Base-by-base conservation (phyloP, 2,888 invertebrate genomes). In the Eilema griseolum region DNA sequence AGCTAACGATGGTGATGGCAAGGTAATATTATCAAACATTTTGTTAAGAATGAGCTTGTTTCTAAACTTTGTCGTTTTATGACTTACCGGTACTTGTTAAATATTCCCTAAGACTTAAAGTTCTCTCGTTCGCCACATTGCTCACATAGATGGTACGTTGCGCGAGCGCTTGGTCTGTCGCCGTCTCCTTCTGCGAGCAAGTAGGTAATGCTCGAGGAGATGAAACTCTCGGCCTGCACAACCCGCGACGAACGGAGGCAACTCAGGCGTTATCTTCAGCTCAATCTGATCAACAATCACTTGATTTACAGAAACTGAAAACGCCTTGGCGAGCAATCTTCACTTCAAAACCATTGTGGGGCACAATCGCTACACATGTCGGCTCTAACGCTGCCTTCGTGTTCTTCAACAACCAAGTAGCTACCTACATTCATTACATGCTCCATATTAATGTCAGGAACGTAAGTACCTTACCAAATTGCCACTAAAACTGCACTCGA, bases 331-430 rank as follows among this genome's bases (percentile, higher is more conserved):
- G 94, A 86, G 83, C 89, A 83, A 79, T 97, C 89, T 78, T 97
- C 92, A 86, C 93, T 89, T 89, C 92, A 67, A 71, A 91, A 87
- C 85, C 91, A 85, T 73, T 95, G 84, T 86, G 92, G 95, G 84
- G 97, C 92, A 56, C 96, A 95, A 96, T 93, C 83, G 65, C 88
- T 88, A 41, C 97, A 95, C 86, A 92, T 95, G 26, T 96, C 87
- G 71, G 97, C 95, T 60, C 84, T 92, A 78, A 96, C 46, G 96
- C 96, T 90, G 95, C 96, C 2, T 97, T 96, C 83, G 96, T 96
- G 88, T 97, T 96, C 77, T 89, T 97, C 59, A 90, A 97, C 46
- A 96, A 96, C 0, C 96, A 97, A 86, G 96, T 96, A 57, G 97
- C 97, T 0, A 94, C 96, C 0, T 97, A 97, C 83, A 95, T 97